Evolutionary conservation across 2,888 invertebrate species (phyloP).

Genomic region (Melinaea marsaeus): DNA sequence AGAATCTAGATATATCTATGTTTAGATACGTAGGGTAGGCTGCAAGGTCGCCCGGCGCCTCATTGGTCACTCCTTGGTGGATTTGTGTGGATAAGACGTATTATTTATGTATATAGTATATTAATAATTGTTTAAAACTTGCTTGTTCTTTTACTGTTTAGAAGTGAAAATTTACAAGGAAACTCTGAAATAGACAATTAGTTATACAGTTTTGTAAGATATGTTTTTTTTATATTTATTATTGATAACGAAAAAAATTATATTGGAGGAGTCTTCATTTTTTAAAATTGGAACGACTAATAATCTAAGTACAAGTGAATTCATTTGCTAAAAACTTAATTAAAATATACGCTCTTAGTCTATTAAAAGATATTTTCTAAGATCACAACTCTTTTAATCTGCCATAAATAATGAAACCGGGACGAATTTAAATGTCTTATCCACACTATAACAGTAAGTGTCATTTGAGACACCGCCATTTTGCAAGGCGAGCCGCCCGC

Average conservation of each 20-base stretch:
- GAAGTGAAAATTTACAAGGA: too few species aligned
- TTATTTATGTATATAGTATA: not conserved
- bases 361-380: not conserved
- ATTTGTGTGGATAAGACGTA: slow-evolving; percentile 46
- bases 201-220: too few species aligned
- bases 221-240: too few species aligned
- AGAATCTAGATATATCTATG: slow-evolving; percentile 42
- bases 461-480: slow-evolving; percentile 73
- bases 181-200: too few species aligned
- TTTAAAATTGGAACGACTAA: too few species aligned
- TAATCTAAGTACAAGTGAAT: too few species aligned
- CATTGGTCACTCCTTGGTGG: slow-evolving; percentile 55
- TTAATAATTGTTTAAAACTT: not conserved
- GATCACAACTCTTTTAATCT: not conserved
- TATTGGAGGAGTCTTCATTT: too few species aligned
- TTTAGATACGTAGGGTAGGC: slow-evolving; percentile 51
- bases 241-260: too few species aligned
- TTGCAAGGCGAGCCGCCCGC: slow-evolving; percentile 74
- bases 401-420: not conserved
- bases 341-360: not conserved
- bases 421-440: slow-evolving; percentile 40
- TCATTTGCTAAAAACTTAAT: too few species aligned
- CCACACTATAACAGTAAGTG: slow-evolving; percentile 57
- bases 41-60: slow-evolving; percentile 74
- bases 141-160: not conserved